Conservation (phyloP, 2,797 vertebrate genomes). For the Novumbra hubbsi region DNA sequence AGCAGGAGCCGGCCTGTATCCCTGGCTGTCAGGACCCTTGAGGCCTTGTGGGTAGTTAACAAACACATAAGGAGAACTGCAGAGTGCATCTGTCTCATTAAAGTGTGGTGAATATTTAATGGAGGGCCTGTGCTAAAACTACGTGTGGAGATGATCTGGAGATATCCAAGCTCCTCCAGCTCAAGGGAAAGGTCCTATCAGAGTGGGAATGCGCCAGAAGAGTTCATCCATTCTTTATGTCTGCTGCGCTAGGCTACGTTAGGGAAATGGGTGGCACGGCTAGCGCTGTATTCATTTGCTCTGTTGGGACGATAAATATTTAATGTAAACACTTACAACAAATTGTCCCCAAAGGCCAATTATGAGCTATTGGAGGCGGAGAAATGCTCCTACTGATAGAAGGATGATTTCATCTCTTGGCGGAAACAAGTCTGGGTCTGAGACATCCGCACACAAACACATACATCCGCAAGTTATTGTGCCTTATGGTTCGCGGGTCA, state of each 20-base stretch:
- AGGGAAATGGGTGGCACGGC: constrained; percentile 34
- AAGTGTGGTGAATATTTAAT: constrained; percentile 69
- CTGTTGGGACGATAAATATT: constrained; percentile 68
- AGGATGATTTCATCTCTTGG: constrained; percentile 35
- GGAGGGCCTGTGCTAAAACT: constrained; percentile 34
- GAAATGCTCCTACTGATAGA: constrained; percentile 22
- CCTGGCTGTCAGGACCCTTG: constrained; percentile 49
- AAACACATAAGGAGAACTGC: constrained; percentile 60
- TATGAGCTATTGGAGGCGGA: constrained; percentile 47
- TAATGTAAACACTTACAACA: constrained; percentile 72
- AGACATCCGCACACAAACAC: background rate
- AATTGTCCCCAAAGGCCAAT: constrained; percentile 70
- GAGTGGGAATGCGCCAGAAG: constrained; percentile 48
- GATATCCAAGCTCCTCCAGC: constrained; percentile 34
- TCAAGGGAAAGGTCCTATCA: constrained; percentile 37
- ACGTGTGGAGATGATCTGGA: constrained; percentile 38
- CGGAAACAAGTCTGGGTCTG: background rate
- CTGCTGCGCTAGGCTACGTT: constrained; percentile 51
- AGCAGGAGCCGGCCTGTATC: constrained; percentile 61
- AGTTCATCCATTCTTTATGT: constrained; percentile 73
- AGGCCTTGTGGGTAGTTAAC: constrained; percentile 66
- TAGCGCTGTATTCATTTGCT: constrained; percentile 44
- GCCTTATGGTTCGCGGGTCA: constrained; percentile 2
- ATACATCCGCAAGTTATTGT: background rate
- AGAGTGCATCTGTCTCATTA: constrained; percentile 71